These are phyloP conservation scores for Botia almorhae DNA, from an alignment of 2,797 vertebrate genomes.

Conservation along the genomic window DNA sequence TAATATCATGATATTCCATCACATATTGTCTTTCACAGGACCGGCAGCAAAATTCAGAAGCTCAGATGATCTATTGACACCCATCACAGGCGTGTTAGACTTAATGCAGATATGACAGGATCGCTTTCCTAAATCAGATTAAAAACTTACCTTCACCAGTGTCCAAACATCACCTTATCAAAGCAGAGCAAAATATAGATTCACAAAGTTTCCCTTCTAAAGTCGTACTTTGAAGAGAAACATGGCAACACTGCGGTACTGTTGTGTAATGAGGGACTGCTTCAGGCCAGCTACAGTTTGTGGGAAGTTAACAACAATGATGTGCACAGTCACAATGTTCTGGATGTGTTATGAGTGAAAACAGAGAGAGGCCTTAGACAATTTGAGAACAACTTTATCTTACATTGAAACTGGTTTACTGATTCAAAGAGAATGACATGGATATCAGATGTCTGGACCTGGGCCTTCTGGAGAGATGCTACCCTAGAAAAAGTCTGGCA, in stretches of 20 bases:
- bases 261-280: too few species aligned
- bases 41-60: too few species aligned
- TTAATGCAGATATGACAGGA: not conserved
- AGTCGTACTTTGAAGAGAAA: too few species aligned
- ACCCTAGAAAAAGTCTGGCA: conserved; percentile 34
- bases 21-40: too few species aligned
- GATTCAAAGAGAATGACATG: conserved; percentile 50
- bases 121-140: not conserved
- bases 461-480: conserved; percentile 33
- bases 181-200: too few species aligned
- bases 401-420: conserved; percentile 48
- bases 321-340: not conserved
- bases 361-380: conserved; percentile 45
- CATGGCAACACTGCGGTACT: too few species aligned
- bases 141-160: not conserved
- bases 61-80: too few species aligned
- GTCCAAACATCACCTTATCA: not conserved
- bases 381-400: conserved; percentile 52
- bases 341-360: not conserved
- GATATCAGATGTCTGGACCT: conserved; percentile 42
- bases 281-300: too few species aligned
- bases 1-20: too few species aligned
- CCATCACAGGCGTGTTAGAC: too few species aligned
- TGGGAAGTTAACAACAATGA: not conserved
- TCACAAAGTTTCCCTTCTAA: too few species aligned